Base-by-base conservation (phyloP, 2,888 invertebrate species). In the Penaeus monodon region DNA sequence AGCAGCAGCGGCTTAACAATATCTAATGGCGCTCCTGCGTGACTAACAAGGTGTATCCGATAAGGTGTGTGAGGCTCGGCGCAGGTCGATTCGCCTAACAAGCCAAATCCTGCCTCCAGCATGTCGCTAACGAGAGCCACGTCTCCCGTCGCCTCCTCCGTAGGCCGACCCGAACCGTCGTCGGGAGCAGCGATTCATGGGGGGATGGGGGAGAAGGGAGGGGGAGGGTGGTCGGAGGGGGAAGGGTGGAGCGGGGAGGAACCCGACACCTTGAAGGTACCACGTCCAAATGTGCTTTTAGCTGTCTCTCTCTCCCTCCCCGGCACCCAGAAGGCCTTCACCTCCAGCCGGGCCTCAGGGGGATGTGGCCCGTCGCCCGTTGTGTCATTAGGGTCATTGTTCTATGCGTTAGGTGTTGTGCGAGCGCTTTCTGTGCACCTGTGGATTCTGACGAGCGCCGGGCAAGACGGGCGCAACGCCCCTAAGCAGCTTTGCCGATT, bases 241-340 rank as follows among this genome's bases (percentile, higher is more conserved):
- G 12, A 63, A 4, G n/a, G 65, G 63, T 12, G 65, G 83, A 33
- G 77, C 33, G 76, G 82, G 76, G n/a, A 66, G 83, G 83, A 77
- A 84, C 49, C 65, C 57, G 65, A 84, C 83, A 84, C 83, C 83
- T 84, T 73, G 33, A 80, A 80, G 83, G 83, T 76, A 65, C 83
- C 83, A 29, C 77, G 64, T 84, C 65, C 83, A 84, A 84, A 84
- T 84, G 83, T 84, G 83, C 83, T 84, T 84, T 84, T 84, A 84
- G 83, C 77, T 66, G 76, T 84, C 38, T 77, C 27, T 66, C 77
- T 83, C 76, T 68, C 77, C 66, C 83, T 73, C 38, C n/a, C n/a
- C 68, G 57, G 76, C 29, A 27, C 76, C 17, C 49, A 76, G n/a
- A 76, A 76, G 76, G 76, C 76, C 76, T 27, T 76, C 27, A 49